Base-by-base conservation (phyloP, 2,888 invertebrate species). In the Cistogaster globosa region DNA sequence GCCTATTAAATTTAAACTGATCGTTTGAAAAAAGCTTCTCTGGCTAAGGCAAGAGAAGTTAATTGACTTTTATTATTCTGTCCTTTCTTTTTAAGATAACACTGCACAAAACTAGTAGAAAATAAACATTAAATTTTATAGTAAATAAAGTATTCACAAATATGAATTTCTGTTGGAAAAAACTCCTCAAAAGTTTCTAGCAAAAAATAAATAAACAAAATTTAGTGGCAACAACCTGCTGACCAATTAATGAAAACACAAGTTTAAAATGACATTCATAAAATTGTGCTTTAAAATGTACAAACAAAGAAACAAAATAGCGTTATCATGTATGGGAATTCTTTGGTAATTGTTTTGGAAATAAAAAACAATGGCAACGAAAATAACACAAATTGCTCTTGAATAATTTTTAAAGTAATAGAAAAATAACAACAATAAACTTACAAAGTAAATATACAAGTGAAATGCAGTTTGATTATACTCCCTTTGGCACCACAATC, bases 401-500 rank as follows among this genome's bases (percentile, higher is more conserved):
- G 79, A 76, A 74, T 63, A 75, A 69, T 75, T 71, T 45, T 69
- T 53, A 55, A 67, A 71, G 53, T 42, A 74, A 80, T 60, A 51
- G 42, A 78, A n/a, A 76, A 78, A 55, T 18, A 69, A 63, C 18
- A 69, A 60, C 48, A 60, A 77, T 18, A 77, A 60, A 16, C 55
- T 75, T 51, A 7, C 32, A 68, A 78, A 80, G 71, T 79, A 76
- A 62, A 75, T 77, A 63, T 9, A 48, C 65, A 80, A 80, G 22
- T 32, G n/a, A 81, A 77, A 80, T 81, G 72, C 72, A 77, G 72
- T 84, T 60, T 68, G 60, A 77, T 62, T 57, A 74, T 74, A 22
- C 53, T 62, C 32, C 42, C 53, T 72, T 83, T 72, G 65, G 77
- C 57, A 57, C 20, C 77, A 51, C 80, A 81, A 87, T 87, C 87